phyloP scores from a whole-genome alignment of 1,140 invertebrate species.

The Agraylea sexmaculata region DNA sequence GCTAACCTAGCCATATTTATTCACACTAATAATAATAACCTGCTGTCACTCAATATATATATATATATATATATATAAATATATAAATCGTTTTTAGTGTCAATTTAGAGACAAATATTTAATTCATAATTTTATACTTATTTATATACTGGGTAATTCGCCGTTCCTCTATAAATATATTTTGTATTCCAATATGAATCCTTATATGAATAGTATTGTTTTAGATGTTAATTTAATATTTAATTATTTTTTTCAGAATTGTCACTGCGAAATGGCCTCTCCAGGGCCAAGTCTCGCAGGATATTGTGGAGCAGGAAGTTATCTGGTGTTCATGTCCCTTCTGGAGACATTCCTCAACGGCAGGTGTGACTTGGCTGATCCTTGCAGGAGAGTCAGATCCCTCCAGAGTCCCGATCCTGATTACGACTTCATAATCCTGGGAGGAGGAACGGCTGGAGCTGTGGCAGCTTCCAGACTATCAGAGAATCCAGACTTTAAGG shows the following conservation, averaged over 20 bases:
- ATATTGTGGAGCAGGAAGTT: conserved; percentile 58
- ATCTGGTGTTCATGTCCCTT: conserved; percentile 72
- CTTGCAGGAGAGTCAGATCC: conserved; percentile 17
- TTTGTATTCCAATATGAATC: neutral
- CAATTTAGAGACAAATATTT: conserved; percentile 1
- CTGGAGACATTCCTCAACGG: conserved; percentile 68
- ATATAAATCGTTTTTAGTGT: neutral
- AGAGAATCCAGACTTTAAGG: conserved; percentile 46
- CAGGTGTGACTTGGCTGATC: conserved; percentile 56
- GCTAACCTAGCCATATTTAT: too few relatives aligned
- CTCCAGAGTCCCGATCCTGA: conserved; percentile 28
- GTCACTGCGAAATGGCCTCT: conserved; percentile 53
- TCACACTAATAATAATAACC: too few relatives aligned
- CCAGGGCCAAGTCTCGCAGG: conserved; percentile 55
- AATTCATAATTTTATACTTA: neutral
- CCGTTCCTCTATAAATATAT: neutral
- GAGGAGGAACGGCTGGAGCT: conserved; percentile 73
- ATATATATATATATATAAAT: conserved; percentile 1
- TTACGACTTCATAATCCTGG: conserved; percentile 72
- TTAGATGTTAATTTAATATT: neutral
- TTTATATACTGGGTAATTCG: neutral
- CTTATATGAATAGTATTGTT: neutral
- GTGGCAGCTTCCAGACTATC: conserved; percentile 61
- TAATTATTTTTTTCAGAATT: conserved; percentile 26
- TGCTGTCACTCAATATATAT: too few relatives aligned